Percentiles rank a stretch among this genome's conserved stretches.
phyloP scores from a whole-genome alignment of 2,113 vertebrate genomes.

The Arenaria interpres region DNA sequence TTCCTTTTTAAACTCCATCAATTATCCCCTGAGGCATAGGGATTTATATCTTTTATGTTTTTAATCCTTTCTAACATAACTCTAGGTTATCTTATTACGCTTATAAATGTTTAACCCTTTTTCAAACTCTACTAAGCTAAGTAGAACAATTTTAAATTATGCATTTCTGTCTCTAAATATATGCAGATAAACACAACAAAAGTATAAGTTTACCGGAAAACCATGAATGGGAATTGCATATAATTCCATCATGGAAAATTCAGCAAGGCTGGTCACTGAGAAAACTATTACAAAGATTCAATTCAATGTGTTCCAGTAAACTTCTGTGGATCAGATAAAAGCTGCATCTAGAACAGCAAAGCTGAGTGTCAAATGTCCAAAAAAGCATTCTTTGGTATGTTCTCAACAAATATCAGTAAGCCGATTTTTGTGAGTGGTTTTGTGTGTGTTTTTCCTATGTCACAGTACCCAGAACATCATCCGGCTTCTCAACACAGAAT shows the following conservation, averaged over 20 bases:
- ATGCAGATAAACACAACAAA: neutral
- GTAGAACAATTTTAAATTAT: neutral
- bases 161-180: neutral
- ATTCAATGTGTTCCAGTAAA: neutral
- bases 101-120: constrained; percentile 27
- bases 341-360: neutral
- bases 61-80: constrained; percentile 48
- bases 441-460: neutral
- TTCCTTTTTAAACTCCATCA: constrained; percentile 48
- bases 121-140: neutral
- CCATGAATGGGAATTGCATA: neutral
- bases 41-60: constrained; percentile 27
- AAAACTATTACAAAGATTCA: neutral
- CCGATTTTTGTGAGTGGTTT: neutral
- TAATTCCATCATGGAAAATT: neutral
- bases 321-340: neutral
- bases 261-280: neutral
- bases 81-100: constrained; percentile 15
- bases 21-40: constrained; percentile 12
- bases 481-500: neutral
- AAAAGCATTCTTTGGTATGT: neutral
- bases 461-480: neutral
- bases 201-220: neutral
- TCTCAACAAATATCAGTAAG: neutral
- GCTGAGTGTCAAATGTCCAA: neutral